These are phyloP conservation scores for Sebastes matsubarae DNA, from an alignment of 2,797 vertebrate genomes.

Conservation along the genomic window DNA sequence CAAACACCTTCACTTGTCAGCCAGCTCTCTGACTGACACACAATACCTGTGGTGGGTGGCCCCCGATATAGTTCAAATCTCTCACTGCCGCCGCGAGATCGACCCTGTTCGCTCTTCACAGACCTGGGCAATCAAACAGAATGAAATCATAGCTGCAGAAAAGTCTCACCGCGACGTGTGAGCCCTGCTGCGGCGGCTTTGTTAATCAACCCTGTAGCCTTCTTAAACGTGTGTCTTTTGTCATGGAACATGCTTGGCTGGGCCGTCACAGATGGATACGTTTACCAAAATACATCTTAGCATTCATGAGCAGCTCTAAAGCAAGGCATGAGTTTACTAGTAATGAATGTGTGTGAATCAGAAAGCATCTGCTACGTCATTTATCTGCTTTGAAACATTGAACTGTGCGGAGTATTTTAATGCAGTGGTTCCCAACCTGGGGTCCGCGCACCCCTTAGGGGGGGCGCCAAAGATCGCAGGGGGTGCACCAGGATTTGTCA, in stretches of 20 bases:
- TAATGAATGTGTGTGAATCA: not conserved
- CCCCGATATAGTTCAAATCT: slow-evolving; percentile 37
- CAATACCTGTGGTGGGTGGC: slow-evolving; percentile 55
- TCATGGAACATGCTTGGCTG: not conserved
- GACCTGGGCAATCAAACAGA: slow-evolving; percentile 36
- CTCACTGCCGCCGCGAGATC: slow-evolving; percentile 11
- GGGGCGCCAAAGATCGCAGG: too few relatives aligned
- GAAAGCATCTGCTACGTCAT: not conserved
- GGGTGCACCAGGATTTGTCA: too few relatives aligned
- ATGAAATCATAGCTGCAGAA: slow-evolving; percentile 34
- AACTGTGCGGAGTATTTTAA: not conserved
- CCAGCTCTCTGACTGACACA: slow-evolving; percentile 61
- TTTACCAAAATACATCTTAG: not conserved
- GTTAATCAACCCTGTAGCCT: slow-evolving; percentile 17
- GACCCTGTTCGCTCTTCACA: slow-evolving; percentile 26
- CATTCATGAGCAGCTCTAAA: slow-evolving; percentile 7
- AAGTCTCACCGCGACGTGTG: not conserved
- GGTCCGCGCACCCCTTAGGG: too few relatives aligned
- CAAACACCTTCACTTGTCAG: slow-evolving; percentile 74
- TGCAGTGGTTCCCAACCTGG: too few relatives aligned
- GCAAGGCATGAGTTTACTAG: not conserved
- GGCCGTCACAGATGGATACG: not conserved
- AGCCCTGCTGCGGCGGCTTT: slow-evolving; percentile 11
- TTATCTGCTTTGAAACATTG: not conserved
- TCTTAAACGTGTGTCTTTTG: not conserved